These are phyloP conservation scores for Actinemys pallida DNA, from an alignment of 2,113 vertebrate genomes.

Conservation along the genomic window DNA sequence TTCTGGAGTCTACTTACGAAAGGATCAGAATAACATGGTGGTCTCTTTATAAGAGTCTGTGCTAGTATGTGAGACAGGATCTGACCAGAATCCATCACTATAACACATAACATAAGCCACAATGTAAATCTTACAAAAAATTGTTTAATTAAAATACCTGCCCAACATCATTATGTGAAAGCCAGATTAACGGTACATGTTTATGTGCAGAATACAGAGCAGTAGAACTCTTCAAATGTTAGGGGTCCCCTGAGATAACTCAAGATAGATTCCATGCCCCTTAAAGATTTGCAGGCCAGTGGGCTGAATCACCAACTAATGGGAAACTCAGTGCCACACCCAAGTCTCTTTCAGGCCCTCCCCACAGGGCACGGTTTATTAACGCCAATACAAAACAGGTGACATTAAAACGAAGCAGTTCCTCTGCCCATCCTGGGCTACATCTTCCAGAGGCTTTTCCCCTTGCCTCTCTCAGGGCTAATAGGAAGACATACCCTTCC, in stretches of 20 bases:
- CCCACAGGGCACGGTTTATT: no score
- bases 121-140: neutral
- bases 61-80: neutral
- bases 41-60: neutral
- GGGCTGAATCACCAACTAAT: no score
- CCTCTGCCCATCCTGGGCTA: neutral
- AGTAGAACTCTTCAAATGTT: neutral
- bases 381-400: no score
- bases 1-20: neutral
- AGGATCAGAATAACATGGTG: neutral
- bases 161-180: neutral
- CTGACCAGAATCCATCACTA: neutral
- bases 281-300: neutral
- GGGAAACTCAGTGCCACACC: neutral
- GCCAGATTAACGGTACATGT: neutral
- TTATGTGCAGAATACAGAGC: neutral
- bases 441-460: neutral
- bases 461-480: neutral
- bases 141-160: neutral
- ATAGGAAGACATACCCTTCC: no score
- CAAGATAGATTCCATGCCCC: neutral
- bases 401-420: no score
- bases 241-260: neutral
- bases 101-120: neutral
- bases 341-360: no score